Base-by-base conservation (phyloP, 2,888 invertebrate species). In the Philaethria dido region DNA sequence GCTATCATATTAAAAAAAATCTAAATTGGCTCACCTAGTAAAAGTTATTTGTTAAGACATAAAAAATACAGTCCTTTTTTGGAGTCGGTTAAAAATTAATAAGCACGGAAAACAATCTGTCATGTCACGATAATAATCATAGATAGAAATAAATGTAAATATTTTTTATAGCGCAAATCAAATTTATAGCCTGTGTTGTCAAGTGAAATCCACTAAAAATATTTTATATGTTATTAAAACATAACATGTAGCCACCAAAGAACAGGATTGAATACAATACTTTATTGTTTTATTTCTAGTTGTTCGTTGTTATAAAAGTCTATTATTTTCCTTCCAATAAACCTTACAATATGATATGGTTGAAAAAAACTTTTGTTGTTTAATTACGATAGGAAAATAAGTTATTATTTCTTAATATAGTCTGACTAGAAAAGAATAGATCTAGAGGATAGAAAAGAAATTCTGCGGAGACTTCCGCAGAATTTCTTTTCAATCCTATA, bases 191-290 rank as follows among this genome's bases (percentile, higher is more conserved):
- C 33, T 9, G 9, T 36, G 5, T 9, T 39, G 39, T 11, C 13
- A 39, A 39, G 39, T 13, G 39, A 39, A 39, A 39, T 39, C 13
- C 50, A 25, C 25, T n/a, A 50, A 25, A 20, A 50, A 50, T n/a
- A 50, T 50, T 25, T 39, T 39, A 39, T 39, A 13, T 13, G 11
- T 39, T 50, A 25, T 50, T 47, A 25, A 25, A 50, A 50, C 8
- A 50, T 25, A 50, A 25, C 25, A 50, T n/a, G 50, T n/a, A 14
- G n/a, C 25, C 25, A 50, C 6, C 25, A n/a, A 50, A 50, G 50
- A 50, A 50, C 50, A n/a, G 48, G 25, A n/a, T 50, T 48, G 8
- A 50, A 50, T 25, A 22, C 48, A 14, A 48, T 48, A 50, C 48
- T 22, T 25, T 25, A 42, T 42, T 42, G 42, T 42, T 42, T 8